Base-by-base conservation (phyloP, 2,888 invertebrate species). In the Tinea pellionella region DNA sequence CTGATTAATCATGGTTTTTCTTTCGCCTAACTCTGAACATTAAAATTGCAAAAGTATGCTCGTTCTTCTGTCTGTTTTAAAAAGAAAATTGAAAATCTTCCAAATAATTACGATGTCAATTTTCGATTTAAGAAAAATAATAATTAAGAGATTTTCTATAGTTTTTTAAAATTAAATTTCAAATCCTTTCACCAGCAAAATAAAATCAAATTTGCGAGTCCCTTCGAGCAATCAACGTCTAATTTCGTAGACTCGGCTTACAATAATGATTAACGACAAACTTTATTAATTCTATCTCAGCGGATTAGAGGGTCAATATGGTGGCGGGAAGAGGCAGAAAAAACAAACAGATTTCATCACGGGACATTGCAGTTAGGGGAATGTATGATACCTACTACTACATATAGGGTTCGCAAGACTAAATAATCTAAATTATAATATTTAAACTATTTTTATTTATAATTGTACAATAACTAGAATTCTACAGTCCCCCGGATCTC, bases 231-330 rank as follows among this genome's bases (percentile, higher is more conserved):
- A 86, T 87, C 84, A 84, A 74, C 74, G 84, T 85, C 85, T 85
- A 77, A 82, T 82, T 78, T 71, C 64, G 77, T 78, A 81, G 82
- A 82, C 83, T 72, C 68, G 78, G 84, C 81, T 85, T 79, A 83
- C 82, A 68, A 81, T 85, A 85, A 87, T 87, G 86, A 86, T 85
- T 77, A 85, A 86, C 86, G 86, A 85, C 83, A 76, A 75, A 77
- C 73, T 78, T 79, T 82, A 84, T 85, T 87, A 86, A 87, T 86
- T 83, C 85, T 80, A 85, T 83, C 79, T 75, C 69, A 73, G 67
- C 63, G 84, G 85, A 84, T 87, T 86, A 86, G 73, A 74, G 69
- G 69, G 71, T 72, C 68, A 72, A 69, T 66, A 66, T 70, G 69
- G 74, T 60, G 73, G 73, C 70, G 68, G 68, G 73, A 76, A 78